Percentiles rank a stretch among this genome's conserved stretches.
Conservation (phyloP, 1,140 invertebrate species). For the Homalodisca vitripennis region DNA sequence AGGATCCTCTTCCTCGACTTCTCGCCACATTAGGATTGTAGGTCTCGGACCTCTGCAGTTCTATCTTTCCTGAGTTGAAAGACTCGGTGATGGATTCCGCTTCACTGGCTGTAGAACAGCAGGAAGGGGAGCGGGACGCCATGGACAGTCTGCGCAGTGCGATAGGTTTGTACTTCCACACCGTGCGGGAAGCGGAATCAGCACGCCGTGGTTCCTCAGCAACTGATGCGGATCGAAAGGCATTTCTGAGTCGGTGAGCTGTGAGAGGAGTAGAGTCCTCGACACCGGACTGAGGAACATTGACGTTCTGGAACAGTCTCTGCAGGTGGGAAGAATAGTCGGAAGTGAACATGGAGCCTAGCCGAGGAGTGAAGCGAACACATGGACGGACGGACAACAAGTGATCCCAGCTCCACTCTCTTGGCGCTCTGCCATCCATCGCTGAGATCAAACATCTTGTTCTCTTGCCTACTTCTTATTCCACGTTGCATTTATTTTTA, state of each 20-base stretch:
- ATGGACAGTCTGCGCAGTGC: not conserved
- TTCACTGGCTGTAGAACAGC: conserved; percentile 2
- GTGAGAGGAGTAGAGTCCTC: not conserved
- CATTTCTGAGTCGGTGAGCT: too few relatives aligned
- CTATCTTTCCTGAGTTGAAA: not conserved
- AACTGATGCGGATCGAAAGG: not conserved
- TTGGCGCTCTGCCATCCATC: conserved; percentile 3
- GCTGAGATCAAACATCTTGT: not conserved
- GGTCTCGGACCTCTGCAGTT: not conserved
- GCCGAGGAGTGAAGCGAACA: not conserved
- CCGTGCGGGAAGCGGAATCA: not conserved
- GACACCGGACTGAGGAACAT: not conserved
- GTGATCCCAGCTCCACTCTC: conserved; percentile 5
- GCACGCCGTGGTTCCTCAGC: not conserved
- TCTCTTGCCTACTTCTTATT: not conserved
- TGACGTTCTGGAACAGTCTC: not conserved
- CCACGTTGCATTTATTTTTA: too few relatives aligned
- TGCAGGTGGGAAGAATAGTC: not conserved
- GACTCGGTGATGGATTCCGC: conserved; percentile 11
- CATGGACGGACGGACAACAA: conserved; percentile 11
- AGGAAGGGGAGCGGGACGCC: conserved; percentile 11
- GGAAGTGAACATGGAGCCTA: not conserved
- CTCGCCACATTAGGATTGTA: not conserved
- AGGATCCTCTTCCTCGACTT: not conserved
- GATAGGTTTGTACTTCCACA: conserved; percentile 22